Evolutionary conservation across 2,113 vertebrate genomes (phyloP), one percentile per base, ranked within the genome.

Genomic region (Peromyscus californicus): DNA sequence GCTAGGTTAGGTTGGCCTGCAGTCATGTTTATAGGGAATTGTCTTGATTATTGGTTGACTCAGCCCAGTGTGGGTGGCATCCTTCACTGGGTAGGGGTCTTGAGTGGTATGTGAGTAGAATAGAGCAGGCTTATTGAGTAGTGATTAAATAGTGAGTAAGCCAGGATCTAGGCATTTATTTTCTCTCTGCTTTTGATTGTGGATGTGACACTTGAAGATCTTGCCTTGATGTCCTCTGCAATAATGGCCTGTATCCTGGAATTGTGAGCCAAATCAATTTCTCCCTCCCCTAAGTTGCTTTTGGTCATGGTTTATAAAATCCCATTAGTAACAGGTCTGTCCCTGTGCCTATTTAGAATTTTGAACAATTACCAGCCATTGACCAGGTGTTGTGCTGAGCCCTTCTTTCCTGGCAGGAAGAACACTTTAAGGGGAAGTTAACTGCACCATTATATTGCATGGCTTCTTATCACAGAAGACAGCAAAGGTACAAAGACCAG

Each of bases 341-440:
- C 24, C 19, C 65, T 10, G 26, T 5, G n/a, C 45, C 59, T 17
- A 54, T 36, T 90, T 95, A 90, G 59, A 85, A n/a, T 93, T 97
- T 83, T 89, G 36, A 78, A 13, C 26, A 29, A 61, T 39, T 26
- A 26, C 36, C 1, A 21, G 36, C 22, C 63, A 0, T 31, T 42
- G 92, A 76, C n/a, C 17, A 61, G n/a, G 54, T 39, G 10, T 19
- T 69, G 24, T 63, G 36, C 24, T 67, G 76, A 94, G 59, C 7
- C n/a, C 42, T 87, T 78, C 59, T 79, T 48, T 94, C 26, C 11
- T 85, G 89, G 36, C 21, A 5, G 59, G 29, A 61, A 63, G 57
- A 57, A 75, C 67, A 31, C 33, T 33, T 82, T 36, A 33, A 85
- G 83, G 82, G 42, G 65, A 79, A 45, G 22, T 63, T 42, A 80